A percentile compares a stretch with the other conserved stretches of the same genome.
Evolutionary conservation across 1,140 invertebrate species (phyloP).

Genomic region (Ceratitis capitata): DNA sequence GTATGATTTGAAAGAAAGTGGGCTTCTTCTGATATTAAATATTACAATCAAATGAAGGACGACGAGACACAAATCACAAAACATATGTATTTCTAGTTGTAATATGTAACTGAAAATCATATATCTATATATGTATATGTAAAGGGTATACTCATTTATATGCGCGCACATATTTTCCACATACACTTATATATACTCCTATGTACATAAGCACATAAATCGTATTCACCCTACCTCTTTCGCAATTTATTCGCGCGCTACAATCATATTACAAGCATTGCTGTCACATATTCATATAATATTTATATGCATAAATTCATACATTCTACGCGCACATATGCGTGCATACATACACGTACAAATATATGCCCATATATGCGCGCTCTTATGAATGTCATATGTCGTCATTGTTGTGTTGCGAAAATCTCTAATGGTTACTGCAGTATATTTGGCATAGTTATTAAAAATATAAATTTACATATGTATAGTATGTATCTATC

Average conservation of each 20-base stretch:
- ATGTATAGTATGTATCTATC: too few species aligned
- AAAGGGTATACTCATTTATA: too few species aligned
- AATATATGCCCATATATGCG: too few species aligned
- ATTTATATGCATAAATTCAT: neutral
- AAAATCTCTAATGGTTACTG: slow-evolving; percentile 14
- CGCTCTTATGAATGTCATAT: too few species aligned
- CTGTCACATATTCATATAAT: neutral
- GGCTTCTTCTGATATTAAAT: neutral
- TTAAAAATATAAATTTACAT: neutral
- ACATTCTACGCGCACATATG: too few species aligned
- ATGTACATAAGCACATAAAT: neutral
- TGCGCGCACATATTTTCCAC: neutral
- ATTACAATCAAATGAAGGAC: neutral
- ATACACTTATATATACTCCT: neutral
- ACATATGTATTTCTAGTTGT: too few species aligned
- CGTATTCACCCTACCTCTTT: slow-evolving; percentile 40
- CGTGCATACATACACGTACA: too few species aligned
- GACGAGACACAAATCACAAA: too few species aligned
- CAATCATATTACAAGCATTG: neutral
- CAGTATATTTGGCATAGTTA: neutral
- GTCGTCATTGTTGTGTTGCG: neutral
- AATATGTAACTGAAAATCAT: too few species aligned
- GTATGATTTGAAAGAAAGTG: neutral
- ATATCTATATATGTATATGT: too few species aligned
- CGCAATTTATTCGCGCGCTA: too few species aligned